Base-by-base conservation (phyloP, 2,888 invertebrate genomes). In the Chaetoderma sp. region DNA sequence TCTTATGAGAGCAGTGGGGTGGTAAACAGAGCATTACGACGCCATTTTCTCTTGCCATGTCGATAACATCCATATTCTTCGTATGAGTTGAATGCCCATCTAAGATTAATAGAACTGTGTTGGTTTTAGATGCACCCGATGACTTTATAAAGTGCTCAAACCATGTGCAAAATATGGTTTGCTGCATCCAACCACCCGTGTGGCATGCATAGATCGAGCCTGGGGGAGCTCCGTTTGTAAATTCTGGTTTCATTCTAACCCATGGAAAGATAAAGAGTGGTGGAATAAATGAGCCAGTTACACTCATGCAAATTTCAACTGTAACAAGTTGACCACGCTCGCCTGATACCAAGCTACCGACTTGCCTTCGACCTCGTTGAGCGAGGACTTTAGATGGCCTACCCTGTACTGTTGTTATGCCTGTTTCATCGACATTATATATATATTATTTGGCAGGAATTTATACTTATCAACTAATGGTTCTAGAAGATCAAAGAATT, bases 401-500 rank as follows among this genome's bases (percentile, higher is more conserved):
- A 23, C 10, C 18, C 18, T 45, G 47, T 18, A 45, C 47, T 45
- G 47, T 45, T 10, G 47, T 45, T 6, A 45, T 45, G 8, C 18
- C 47, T 8, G 47, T 45, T 45, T 45, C 47, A 18, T 45, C 47
- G 8, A 45, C 47, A 45, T 45, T 45, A 23, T 45, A 45, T 10
- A n/a, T 10, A 45, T 45, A n/a, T 45, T n/a, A n/a, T n/a, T 45
- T 45, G 47, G 47, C 8, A 45, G 47, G 21, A 45, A 45, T 6
- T 18, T n/a, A n/a, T 36, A n/a, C n/a, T 36, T 36, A n/a, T 36
- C 39, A 36, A 36, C n/a, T 36, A 36, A 36, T 18, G 47, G n/a
- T 21, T 63, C 28, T 6, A 63, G 55, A 5, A 63, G 28, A 30
- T 63, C 63, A 63, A 63, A 63, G 45, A 63, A 63, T n/a, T 5